These are phyloP conservation scores for Pararge aegeria DNA, from an alignment of 1,140 invertebrate species.

Conservation along the genomic window DNA sequence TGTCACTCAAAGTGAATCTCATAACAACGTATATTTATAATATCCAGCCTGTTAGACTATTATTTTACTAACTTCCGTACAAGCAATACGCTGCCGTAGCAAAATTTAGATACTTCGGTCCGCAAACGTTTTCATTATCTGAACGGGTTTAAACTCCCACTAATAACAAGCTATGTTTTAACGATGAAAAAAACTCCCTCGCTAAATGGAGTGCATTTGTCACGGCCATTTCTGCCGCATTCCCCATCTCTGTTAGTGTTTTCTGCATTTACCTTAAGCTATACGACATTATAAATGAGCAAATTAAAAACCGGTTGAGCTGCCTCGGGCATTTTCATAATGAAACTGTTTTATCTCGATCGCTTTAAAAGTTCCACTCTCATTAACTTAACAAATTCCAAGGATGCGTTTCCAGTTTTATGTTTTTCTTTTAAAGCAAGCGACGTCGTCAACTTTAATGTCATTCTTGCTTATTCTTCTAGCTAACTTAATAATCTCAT, in stretches of 20 bases:
- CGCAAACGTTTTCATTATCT: too few relatives aligned
- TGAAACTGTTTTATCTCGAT: background rate
- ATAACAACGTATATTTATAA: too few relatives aligned
- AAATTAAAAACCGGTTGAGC: background rate
- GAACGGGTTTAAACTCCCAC: background rate
- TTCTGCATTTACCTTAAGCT: background rate
- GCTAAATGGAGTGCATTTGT: background rate
- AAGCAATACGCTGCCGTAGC: too few relatives aligned
- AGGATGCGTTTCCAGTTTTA: background rate
- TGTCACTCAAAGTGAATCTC: too few relatives aligned
- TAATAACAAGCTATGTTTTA: background rate
- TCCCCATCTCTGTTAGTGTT: background rate
- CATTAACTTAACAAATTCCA: background rate
- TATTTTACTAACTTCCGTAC: too few relatives aligned
- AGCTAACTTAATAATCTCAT: background rate
- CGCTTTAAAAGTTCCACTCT: background rate
- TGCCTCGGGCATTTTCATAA: background rate
- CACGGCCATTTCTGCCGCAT: background rate
- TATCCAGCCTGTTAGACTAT: too few relatives aligned
- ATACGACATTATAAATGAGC: background rate
- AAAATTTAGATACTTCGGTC: too few relatives aligned
- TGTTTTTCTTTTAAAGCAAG: background rate
- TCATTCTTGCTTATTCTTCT: background rate
- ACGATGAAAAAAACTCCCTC: background rate
- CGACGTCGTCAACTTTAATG: background rate